Base-by-base conservation (phyloP, 2,113 vertebrate species). In the Scytalopus superciliaris region DNA sequence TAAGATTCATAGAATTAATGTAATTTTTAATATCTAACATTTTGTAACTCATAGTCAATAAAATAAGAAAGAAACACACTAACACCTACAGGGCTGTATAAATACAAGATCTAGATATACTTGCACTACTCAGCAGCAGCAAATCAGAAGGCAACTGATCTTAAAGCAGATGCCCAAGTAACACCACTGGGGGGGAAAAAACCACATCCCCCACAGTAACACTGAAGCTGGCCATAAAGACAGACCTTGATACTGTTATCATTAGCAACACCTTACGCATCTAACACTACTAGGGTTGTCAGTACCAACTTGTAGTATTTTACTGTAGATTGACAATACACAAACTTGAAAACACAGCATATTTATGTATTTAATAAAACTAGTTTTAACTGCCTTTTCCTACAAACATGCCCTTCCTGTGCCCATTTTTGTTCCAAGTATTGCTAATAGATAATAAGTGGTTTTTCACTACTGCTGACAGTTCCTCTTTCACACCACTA, bases 141-240 rank as follows among this genome's bases (percentile, higher is more conserved):
- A 35, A 75, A 30, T 40, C 60, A 40, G 31, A 64, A 78, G 14
- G 39, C 7, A 33, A 44, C 25, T 39, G 12, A 53, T 13, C 23
- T 45, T 74, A 45, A 87, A 67, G 39, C 4, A 93, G 21, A 80
- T 63, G 12, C 27, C 35, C 39, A 77, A 55, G 21, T 56, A 66
- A 72, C 19, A 73, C 19, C 10, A 30, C 1, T 8, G 22, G 24
- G 0, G 3, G 7, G 0, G 2, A 28, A n/a, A 78, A 47, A 69
- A 8, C 18, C 37, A 10, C 18, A 62, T 74, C 1, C 18, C 49
- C 14, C 23, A 17, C 50, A 67, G n/a, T n/a, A n/a, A n/a, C n/a
- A n/a, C 31, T 49, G 55, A 66, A 83, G 5, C 9, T 30, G 44
- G 12, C 25, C 66, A 53, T 30, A 40, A 79, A 76, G 42, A 39